phyloP scores from a whole-genome alignment of 2,888 invertebrate species.

The Malacosoma neustria region DNA sequence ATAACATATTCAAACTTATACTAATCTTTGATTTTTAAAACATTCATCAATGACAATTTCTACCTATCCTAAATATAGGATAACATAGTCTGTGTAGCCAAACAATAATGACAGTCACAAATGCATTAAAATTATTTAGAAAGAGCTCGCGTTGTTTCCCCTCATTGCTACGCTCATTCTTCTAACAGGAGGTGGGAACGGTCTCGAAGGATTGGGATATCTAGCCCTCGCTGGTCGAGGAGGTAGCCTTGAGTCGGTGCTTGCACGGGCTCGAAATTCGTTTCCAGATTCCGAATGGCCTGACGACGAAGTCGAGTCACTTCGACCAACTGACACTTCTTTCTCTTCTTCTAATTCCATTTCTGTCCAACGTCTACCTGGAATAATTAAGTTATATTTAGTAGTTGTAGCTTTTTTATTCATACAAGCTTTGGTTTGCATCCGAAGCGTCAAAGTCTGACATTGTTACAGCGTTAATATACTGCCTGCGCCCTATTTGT shows the following conservation, averaged over 20 bases:
- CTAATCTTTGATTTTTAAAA: no score
- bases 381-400: no score
- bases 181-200: slow-evolving; percentile 72
- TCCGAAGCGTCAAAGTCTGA: no score
- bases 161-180: slow-evolving; percentile 87
- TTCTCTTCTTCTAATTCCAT: slow-evolving; percentile 77
- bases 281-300: slow-evolving; percentile 37
- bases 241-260: slow-evolving; percentile 77
- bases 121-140: slow-evolving; percentile 26
- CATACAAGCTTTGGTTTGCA: no score
- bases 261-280: slow-evolving; percentile 83
- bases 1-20: no score
- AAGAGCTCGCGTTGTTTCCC: slow-evolving; percentile 75
- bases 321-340: slow-evolving; percentile 50
- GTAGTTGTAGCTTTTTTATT: no score
- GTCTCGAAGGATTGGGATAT: slow-evolving; percentile 47
- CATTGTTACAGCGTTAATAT: no score
- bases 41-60: no score
- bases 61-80: no score
- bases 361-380: slow-evolving; percentile 78
- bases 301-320: slow-evolving; percentile 54
- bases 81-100: no score
- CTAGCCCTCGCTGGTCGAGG: slow-evolving; percentile 77
- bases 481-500: no score
- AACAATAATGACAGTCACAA: no score